phyloP scores from a whole-genome alignment of 2,113 vertebrate genomes.

The Misgurnus anguillicaudatus region DNA sequence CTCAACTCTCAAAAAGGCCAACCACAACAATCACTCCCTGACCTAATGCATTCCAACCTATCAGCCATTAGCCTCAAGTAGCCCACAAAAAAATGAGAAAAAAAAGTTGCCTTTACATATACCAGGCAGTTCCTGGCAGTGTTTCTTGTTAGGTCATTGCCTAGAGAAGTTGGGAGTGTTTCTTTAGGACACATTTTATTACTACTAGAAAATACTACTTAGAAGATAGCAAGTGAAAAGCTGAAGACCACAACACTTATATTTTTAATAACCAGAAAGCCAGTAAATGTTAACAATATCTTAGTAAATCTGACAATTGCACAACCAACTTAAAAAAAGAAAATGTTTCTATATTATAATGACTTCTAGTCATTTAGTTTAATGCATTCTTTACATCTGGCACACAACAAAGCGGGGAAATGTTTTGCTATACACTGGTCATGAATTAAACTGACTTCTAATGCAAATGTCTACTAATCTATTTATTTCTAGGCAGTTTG shows the following conservation, averaged over 20 bases:
- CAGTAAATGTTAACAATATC: neutral
- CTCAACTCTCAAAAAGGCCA: slow-evolving; percentile 9
- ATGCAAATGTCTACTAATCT: neutral
- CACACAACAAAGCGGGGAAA: neutral
- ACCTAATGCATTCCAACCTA: slow-evolving; percentile 14
- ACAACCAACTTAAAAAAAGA: neutral
- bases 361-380: neutral
- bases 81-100: neutral
- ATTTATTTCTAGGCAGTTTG: neutral
- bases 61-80: slow-evolving; percentile 31
- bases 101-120: neutral
- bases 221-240: neutral
- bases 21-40: slow-evolving; percentile 37
- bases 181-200: neutral
- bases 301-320: neutral
- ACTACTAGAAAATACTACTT: neutral
- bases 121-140: slow-evolving; percentile 14
- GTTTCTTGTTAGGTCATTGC: neutral
- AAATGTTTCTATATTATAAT: neutral
- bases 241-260: neutral
- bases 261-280: neutral
- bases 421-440: neutral
- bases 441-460: neutral
- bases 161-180: neutral
- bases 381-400: neutral